Evolutionary conservation across 1,140 invertebrate species (phyloP).

Genomic region (Bombus pyrosoma): DNA sequence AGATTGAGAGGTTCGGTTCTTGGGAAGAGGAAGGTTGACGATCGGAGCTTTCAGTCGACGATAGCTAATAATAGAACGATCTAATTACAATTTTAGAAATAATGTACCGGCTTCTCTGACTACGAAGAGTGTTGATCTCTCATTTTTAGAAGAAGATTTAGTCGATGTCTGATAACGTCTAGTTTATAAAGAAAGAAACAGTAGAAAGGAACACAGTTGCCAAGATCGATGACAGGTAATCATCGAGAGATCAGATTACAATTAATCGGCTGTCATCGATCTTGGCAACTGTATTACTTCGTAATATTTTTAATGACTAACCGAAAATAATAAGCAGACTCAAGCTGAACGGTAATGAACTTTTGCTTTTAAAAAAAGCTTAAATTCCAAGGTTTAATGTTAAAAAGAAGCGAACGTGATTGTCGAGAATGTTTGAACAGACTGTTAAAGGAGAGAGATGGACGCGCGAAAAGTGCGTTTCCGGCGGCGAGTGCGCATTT

Average conservation of each 20-base stretch:
- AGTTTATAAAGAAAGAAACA: neutral
- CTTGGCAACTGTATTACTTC: no score
- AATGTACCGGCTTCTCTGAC: no score
- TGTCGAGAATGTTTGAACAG: neutral
- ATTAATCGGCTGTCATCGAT: neutral
- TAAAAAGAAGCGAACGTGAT: no score
- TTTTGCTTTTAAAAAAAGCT: neutral
- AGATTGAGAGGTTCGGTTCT: no score
- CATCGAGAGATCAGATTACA: neutral
- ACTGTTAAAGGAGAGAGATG: neutral
- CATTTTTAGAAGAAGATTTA: no score
- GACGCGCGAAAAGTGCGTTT: constrained; percentile 27
- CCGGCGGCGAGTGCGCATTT: constrained; percentile 31
- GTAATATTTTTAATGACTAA: no score
- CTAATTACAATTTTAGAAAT: no score
- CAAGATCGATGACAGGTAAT: neutral
- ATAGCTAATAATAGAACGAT: no score
- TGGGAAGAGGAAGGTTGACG: no score
- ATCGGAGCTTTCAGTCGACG: no score
- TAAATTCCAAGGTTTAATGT: neutral
- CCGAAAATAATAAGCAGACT: neutral
- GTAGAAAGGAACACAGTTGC: neutral
- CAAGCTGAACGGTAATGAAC: no score
- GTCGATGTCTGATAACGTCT: neutral
- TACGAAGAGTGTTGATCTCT: no score